Evolutionary conservation across 1,140 invertebrate genomes (phyloP).

Genomic region (Heliconius congener): DNA sequence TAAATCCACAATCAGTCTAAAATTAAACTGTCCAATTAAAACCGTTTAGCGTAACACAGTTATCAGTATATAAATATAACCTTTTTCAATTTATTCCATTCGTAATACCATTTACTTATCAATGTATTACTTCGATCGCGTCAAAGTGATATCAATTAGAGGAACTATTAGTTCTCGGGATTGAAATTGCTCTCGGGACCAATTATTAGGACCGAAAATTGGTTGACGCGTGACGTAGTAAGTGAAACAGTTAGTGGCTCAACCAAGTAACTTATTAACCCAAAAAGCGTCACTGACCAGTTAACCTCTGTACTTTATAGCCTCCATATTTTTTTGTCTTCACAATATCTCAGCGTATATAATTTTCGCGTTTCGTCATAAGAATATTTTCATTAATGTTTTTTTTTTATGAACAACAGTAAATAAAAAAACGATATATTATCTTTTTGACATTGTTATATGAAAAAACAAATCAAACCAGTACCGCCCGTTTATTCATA

Average conservation of each 20-base stretch:
- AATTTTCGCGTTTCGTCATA: too few species aligned
- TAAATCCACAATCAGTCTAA: not conserved
- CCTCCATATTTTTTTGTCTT: not conserved
- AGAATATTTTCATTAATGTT: too few species aligned
- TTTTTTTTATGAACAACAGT: too few species aligned
- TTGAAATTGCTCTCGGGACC: conserved; percentile 38
- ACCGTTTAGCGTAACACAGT: not conserved
- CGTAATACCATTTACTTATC: conserved; percentile 29
- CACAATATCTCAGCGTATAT: too few species aligned
- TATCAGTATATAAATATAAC: not conserved
- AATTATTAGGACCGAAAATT: conserved; percentile 35
- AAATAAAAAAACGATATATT: not conserved
- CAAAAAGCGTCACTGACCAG: not conserved
- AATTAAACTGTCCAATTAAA: not conserved
- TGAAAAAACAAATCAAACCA: not conserved
- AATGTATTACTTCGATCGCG: conserved; percentile 26
- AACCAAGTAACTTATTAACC: not conserved
- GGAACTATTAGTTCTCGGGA: conserved; percentile 43
- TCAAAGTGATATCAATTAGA: conserved; percentile 43
- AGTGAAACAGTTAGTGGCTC: not conserved
- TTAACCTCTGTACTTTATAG: not conserved
- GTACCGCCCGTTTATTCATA: not conserved
- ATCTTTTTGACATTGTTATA: not conserved
- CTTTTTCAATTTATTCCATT: not conserved
- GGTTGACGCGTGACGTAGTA: conserved; percentile 25